These are phyloP conservation scores for Rhagonycha fulva DNA, from an alignment of 2,888 invertebrate species.

Conservation along the genomic window DNA sequence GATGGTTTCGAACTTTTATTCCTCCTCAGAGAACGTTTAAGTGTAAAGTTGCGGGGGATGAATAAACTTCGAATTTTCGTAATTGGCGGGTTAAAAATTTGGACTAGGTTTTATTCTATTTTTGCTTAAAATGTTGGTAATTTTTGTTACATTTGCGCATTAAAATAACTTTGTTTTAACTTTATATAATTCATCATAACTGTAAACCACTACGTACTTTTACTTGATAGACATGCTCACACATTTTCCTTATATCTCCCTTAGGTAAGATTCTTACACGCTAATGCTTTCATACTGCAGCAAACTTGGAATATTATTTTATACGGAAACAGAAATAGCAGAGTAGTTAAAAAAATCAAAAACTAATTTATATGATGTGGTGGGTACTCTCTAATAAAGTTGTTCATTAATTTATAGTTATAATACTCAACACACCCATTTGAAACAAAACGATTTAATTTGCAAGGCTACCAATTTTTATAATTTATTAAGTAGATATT, in stretches of 20 bases:
- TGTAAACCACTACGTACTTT: neutral
- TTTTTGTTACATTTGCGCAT: neutral
- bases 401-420: neutral
- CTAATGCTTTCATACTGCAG: conserved; percentile 1
- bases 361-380: neutral
- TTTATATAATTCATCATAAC: neutral
- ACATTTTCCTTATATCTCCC: conserved; percentile 4
- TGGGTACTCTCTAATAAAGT: neutral
- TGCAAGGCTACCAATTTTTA: neutral
- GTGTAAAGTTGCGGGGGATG: neutral
- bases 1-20: neutral
- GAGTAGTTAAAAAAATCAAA: neutral
- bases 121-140: neutral
- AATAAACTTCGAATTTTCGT: neutral
- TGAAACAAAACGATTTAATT: neutral
- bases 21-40: neutral
- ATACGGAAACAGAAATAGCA: neutral
- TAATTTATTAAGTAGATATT: neutral
- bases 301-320: neutral
- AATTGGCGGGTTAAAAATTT: neutral
- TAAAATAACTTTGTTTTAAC: neutral
- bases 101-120: neutral
- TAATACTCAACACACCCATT: neutral
- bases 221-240: neutral
- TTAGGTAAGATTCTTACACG: conserved; percentile 3